Evolutionary conservation across 2,113 vertebrate species (phyloP), one percentile per base, ranked within the genome.

Genomic region (rabbit (Oryctolagus cuniculus)): DNA sequence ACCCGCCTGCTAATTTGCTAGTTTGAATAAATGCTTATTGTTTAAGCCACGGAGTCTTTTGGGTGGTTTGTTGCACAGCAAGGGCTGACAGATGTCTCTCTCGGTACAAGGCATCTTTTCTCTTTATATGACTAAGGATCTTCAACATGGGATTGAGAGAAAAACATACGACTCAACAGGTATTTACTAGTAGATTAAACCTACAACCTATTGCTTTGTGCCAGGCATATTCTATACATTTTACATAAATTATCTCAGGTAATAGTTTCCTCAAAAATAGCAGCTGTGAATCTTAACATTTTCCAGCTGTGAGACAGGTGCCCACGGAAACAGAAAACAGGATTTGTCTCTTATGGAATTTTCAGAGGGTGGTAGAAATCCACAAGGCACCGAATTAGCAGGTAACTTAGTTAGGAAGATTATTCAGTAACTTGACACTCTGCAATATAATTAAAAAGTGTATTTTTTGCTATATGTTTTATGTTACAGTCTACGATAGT

Each of bases 371-470:
- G 7, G 27, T 51, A 11, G 58, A 84, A 66, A 90, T 3, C 38
- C 29, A 70, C 16, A 22, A 83, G 38, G 88, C 89, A 77, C 4
- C 69, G 58, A 94, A 93, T 90, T 85, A 81, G 38, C 2, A 78
- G 67, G 69, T 93, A 74, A 70, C 29, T 79, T 93, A 78, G 72
- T 79, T 87, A 95, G 89, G 53, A 93, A 36, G 25, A 74, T 87
- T 91, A 55, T 85, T 77, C 38, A 93, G 78, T 96, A 87, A 93
- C 51, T 80, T 84, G 36, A 44, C 73, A 73, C 31, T 91, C 31
- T 79, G 22, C 64, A 10, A 72, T 82, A 38, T 79, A 95, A 93
- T 80, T 78, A 73, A 51, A 93, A 55, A 75, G 19, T 82, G 1
- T 67, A 44, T 81, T 80, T 94, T 91, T 87, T 90, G 22, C 67